Evolutionary conservation across 2,888 invertebrate genomes (phyloP).

Genomic region (Apamea monoglypha): DNA sequence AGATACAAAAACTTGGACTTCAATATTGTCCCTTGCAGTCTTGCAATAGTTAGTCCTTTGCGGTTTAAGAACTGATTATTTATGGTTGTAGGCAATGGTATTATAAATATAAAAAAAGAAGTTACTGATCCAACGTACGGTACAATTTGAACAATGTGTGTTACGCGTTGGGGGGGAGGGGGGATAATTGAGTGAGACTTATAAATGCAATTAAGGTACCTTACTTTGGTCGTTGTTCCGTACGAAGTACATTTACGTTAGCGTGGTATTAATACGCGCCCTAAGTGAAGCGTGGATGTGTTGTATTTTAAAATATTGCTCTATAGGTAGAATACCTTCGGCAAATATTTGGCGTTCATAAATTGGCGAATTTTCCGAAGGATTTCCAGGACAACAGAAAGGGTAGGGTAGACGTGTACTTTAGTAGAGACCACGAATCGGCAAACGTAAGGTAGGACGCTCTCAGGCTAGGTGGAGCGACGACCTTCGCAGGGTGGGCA

Average conservation of each 20-base stretch:
- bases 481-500: not conserved
- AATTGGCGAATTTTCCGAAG: not conserved
- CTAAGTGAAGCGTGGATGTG: conserved; percentile 17
- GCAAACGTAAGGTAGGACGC: not conserved
- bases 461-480: not conserved
- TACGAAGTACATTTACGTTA: conserved; percentile 4
- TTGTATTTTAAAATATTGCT: conserved; percentile 29
- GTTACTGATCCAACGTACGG: not conserved
- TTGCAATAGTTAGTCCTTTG: not conserved
- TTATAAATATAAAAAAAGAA: not conserved
- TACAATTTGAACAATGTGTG: conserved; percentile 36
- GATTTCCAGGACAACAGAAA: not conserved
- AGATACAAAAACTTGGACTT: conserved; percentile 24
- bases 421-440: not conserved
- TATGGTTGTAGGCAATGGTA: not conserved
- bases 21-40: not conserved
- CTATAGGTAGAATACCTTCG: not conserved
- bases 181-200: conserved; percentile 36
- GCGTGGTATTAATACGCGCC: not conserved
- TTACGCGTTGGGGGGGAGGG: not conserved
- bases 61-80: not conserved
- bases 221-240: conserved; percentile 21
- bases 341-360: conserved; percentile 15
- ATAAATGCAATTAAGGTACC: conserved; percentile 41
- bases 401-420: not conserved